A percentile compares a stretch with the other conserved stretches of the same genome.
phyloP scores from a whole-genome alignment of 2,888 invertebrate species.

The Chironomus riparius region DNA sequence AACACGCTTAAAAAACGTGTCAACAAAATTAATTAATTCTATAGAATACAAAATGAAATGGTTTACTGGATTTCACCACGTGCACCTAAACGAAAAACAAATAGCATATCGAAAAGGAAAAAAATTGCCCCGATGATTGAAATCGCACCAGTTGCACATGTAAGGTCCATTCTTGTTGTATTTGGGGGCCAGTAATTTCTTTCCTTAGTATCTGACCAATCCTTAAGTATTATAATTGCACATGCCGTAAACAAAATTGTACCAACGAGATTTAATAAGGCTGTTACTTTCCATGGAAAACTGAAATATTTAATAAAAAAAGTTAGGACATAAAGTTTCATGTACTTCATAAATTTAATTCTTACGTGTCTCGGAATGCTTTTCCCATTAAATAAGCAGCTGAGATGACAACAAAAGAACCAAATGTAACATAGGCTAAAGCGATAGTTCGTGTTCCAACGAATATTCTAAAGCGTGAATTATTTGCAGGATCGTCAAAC shows the following conservation, averaged over 20 bases:
- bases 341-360: constrained; percentile 14
- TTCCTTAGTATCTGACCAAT: constrained; percentile 41
- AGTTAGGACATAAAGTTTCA: too few species aligned
- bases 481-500: constrained; percentile 42
- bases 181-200: constrained; percentile 43
- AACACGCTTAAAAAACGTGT: background rate
- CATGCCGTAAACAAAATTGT: constrained; percentile 37
- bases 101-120: constrained; percentile 38
- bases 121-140: constrained; percentile 36
- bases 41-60: background rate
- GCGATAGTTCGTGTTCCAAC: constrained; percentile 39
- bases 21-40: background rate
- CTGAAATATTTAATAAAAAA: constrained; percentile 30
- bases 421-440: constrained; percentile 42
- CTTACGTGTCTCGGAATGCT: constrained; percentile 39
- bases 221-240: constrained; percentile 37
- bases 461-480: constrained; percentile 33
- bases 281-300: constrained; percentile 39
- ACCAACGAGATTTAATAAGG: constrained; percentile 38
- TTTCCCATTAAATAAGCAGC: constrained; percentile 40
- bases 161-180: constrained; percentile 39
- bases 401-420: constrained; percentile 38
- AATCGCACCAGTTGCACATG: constrained; percentile 38
- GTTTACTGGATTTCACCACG: constrained; percentile 33
- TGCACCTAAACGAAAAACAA: constrained; percentile 39